Evolutionary conservation across 2,888 invertebrate species (phyloP).

Genomic region (Ctena decussata): DNA sequence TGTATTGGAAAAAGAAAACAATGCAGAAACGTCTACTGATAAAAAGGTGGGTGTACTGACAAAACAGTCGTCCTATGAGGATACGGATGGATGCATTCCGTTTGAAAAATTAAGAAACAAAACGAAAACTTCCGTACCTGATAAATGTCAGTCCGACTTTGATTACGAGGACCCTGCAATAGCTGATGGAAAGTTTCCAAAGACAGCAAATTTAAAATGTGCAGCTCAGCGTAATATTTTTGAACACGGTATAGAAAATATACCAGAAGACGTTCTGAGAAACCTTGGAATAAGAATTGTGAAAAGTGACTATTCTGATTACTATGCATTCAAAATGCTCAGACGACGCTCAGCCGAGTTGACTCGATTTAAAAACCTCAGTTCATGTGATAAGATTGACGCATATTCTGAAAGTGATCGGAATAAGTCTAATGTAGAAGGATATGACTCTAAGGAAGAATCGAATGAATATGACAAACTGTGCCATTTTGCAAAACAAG

Average conservation of each 20-base stretch:
- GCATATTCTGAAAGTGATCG: not conserved
- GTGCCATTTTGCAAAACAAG: not conserved
- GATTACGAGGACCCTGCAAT: not conserved
- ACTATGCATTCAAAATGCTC: not conserved
- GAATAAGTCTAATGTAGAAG: not conserved
- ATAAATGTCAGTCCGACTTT: too few relatives aligned
- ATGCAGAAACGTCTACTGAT: too few relatives aligned
- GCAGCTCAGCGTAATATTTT: not conserved
- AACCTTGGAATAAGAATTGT: not conserved
- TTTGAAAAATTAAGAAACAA: too few relatives aligned
- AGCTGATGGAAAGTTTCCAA: not conserved
- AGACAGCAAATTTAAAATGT: not conserved
- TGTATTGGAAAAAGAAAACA: not conserved
- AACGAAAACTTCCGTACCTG: too few relatives aligned
- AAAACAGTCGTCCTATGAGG: not conserved
- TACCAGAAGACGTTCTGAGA: not conserved
- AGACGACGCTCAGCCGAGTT: not conserved
- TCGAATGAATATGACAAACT: not conserved
- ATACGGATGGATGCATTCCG: not conserved
- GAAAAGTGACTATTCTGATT: not conserved
- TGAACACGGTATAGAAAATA: not conserved
- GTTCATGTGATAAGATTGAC: not conserved
- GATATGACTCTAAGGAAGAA: not conserved
- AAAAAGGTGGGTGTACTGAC: not conserved
- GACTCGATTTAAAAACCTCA: not conserved